These are phyloP conservation scores for Drosophila incognita DNA, from an alignment of 2,888 invertebrate species.

Conservation along the genomic window DNA sequence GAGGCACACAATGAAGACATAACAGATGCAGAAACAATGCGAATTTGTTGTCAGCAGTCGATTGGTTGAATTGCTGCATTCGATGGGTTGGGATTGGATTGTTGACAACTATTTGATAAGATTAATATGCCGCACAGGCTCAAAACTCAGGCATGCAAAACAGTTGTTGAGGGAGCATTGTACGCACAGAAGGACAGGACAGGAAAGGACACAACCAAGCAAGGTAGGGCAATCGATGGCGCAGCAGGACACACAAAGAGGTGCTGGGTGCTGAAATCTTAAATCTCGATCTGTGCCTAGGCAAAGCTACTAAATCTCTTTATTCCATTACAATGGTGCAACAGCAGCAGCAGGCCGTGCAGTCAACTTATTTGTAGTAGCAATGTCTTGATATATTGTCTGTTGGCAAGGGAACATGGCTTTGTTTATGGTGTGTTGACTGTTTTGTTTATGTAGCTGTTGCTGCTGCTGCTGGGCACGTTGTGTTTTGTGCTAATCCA, in stretches of 20 bases:
- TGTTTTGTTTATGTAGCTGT: slow-evolving; percentile 68
- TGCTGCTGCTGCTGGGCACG: slow-evolving; percentile 19
- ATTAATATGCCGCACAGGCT: slow-evolving; percentile 72
- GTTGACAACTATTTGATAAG: slow-evolving; percentile 80
- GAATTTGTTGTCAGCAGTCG: slow-evolving; percentile 64
- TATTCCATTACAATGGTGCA: slow-evolving; percentile 64
- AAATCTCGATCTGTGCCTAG: slow-evolving; percentile 43
- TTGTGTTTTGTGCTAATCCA: slow-evolving; percentile 34
- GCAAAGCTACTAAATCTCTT: slow-evolving; percentile 78
- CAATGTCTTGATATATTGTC: slow-evolving; percentile 77
- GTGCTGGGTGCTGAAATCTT: slow-evolving; percentile 38
- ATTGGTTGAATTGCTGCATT: slow-evolving; percentile 24
- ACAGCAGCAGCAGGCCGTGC: slow-evolving; percentile 27
- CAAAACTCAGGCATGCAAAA: slow-evolving; percentile 68
- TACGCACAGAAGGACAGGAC: slow-evolving; percentile 72
- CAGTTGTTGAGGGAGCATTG: slow-evolving; percentile 68
- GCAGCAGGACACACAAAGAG: slow-evolving; percentile 41
- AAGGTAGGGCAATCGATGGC: slow-evolving; percentile 10
- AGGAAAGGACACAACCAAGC: slow-evolving; percentile 8
- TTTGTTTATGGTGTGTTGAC: slow-evolving; percentile 69
- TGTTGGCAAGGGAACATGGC: slow-evolving; percentile 16
- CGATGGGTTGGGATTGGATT: slow-evolving; percentile 56
- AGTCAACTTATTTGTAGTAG: slow-evolving; percentile 74
- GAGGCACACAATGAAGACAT: slow-evolving; percentile 54
- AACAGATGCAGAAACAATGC: slow-evolving; percentile 63